A percentile compares a stretch with the other conserved stretches of the same genome.
phyloP scores from a whole-genome alignment of 2,797 vertebrate species.

The Fistularia commersonii region DNA sequence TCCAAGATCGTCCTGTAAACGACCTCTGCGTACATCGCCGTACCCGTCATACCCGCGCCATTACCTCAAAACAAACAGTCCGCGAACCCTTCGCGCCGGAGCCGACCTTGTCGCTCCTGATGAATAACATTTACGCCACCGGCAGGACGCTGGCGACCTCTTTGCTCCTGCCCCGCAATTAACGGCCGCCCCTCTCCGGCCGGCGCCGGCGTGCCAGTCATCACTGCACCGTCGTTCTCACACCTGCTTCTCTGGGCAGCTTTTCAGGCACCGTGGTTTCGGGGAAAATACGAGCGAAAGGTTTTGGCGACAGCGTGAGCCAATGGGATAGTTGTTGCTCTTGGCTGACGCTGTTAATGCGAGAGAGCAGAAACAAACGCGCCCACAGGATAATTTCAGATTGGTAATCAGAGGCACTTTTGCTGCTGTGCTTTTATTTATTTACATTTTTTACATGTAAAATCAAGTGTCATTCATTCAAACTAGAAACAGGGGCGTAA shows the following conservation, averaged over 20 bases:
- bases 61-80: conserved; percentile 10
- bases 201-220: conserved; percentile 24
- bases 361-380: too few species aligned
- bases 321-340: not conserved
- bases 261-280: conserved; percentile 12
- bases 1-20: not conserved
- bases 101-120: conserved; percentile 44
- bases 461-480: too few species aligned
- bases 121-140: conserved; percentile 44
- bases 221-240: conserved; percentile 38
- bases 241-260: conserved; percentile 56
- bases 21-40: conserved; percentile 7
- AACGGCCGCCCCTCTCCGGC: conserved; percentile 27
- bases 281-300: not conserved
- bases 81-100: conserved; percentile 31
- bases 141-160: conserved; percentile 30
- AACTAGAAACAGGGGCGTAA: too few species aligned
- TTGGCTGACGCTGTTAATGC: not conserved
- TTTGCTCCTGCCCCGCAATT: conserved; percentile 30
- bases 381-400: too few species aligned
- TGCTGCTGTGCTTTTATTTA: too few species aligned
- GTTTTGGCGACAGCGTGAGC: conserved; percentile 3
- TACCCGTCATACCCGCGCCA: conserved; percentile 1
- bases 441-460: too few species aligned
- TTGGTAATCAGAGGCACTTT: too few species aligned